Base-by-base conservation (phyloP, 2,888 invertebrate species). In the Zootermopsis nevadensis region DNA sequence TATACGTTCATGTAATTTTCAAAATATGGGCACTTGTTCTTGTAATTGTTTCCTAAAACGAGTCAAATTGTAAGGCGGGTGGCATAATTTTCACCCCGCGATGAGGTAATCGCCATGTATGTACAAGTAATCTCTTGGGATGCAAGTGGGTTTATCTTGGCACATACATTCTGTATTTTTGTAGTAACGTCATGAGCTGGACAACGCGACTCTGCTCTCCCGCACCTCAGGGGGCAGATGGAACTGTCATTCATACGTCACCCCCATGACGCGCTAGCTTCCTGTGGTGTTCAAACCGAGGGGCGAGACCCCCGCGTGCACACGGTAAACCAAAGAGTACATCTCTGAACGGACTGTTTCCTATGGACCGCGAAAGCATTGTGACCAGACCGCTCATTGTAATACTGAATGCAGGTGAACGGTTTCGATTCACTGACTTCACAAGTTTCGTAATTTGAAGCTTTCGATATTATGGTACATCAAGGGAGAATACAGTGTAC, bases 191-290 rank as follows among this genome's bases (percentile, higher is more conserved):
- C 66, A 19, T 48, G 19, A 6, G 15, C 66, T 66, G 69, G 69
- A 69, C 69, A 69, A 30, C 33, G 22, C 27, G 8, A 60, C n/a
- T 60, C 60, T n/a, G 6, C 7, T 27, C 60, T 27, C n/a, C 60
- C 27, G n/a, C 69, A 31, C 31, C 33, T 10, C 6, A 27, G 69
- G 69, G 69, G 69, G 69, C 69, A 69, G 69, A 69, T 69, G 69
- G 69, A 69, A 69, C 69, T 69, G 69, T 69, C 69, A 69, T 69
- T 69, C 69, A 69, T 31, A 69, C 69, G 69, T 69, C 33, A 30
- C 66, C 33, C 66, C 69, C 30, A 69, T 69, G 69, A 69, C 69
- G 22, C 69, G 69, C 27, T 12, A 60, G 60, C 60, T 60, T 60
- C 60, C 60, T 60, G 60, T 30, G 33, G 33, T 69, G 30, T 4